Evolutionary conservation across 1,140 invertebrate species (phyloP).

Genomic region (Homarus americanus): DNA sequence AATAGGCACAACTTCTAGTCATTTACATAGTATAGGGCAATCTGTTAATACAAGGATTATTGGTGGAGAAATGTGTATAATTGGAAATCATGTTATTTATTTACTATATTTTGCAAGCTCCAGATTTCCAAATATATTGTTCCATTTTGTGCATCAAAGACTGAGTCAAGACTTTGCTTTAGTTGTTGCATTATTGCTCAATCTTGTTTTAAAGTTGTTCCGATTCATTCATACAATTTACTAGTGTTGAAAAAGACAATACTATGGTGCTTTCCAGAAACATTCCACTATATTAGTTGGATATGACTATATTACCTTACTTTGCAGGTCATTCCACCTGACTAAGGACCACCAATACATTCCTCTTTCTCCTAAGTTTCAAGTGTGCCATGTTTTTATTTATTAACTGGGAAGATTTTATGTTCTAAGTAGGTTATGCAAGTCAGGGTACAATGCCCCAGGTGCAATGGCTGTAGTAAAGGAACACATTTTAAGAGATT

Average conservation of each 20-base stretch:
- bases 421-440: neutral
- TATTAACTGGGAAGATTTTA: neutral
- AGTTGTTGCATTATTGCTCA: neutral
- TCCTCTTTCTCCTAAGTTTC: neutral
- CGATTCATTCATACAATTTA: neutral
- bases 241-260: constrained; percentile 11
- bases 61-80: neutral
- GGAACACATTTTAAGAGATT: neutral
- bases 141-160: neutral
- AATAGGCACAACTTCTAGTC: constrained; percentile 59
- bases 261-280: constrained; percentile 41
- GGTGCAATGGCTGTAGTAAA: neutral
- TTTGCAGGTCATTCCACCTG: constrained; percentile 4
- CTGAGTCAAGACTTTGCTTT: neutral
- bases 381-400: constrained; percentile 1
- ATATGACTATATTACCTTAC: constrained; percentile 4
- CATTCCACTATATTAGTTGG: constrained; percentile 36
- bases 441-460: neutral
- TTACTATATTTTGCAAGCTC: neutral
- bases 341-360: constrained; percentile 9
- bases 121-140: neutral
- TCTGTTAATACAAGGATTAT: neutral
- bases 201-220: neutral
- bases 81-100: neutral
- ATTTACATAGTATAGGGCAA: constrained; percentile 32